These are phyloP conservation scores for Villa cingulata DNA, from an alignment of 2,888 invertebrate genomes.

Conservation along the genomic window DNA sequence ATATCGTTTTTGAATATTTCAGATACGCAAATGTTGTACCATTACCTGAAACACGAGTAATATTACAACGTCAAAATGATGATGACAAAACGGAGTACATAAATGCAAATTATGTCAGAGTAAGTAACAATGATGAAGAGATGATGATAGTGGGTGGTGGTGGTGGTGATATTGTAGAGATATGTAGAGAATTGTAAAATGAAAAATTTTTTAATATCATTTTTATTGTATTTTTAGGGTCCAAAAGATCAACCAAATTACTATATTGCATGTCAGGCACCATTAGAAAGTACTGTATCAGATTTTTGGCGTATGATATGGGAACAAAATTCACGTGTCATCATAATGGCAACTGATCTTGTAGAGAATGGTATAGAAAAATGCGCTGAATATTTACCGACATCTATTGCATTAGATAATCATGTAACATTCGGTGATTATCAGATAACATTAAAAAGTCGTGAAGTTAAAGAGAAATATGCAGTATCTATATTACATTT, in stretches of 20 bases:
- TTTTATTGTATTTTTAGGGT: slow-evolving; percentile 44
- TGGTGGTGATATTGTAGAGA: too few relatives aligned
- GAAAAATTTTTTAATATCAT: not conserved
- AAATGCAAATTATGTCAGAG: slow-evolving; percentile 85
- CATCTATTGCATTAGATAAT: slow-evolving; percentile 81
- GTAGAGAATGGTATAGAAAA: slow-evolving; percentile 82
- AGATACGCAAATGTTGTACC: slow-evolving; percentile 90
- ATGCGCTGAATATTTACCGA: slow-evolving; percentile 82
- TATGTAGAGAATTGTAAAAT: not conserved
- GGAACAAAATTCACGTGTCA: slow-evolving; percentile 81
- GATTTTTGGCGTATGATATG: slow-evolving; percentile 96
- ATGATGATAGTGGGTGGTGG: slow-evolving; percentile 14
- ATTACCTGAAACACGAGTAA: slow-evolving; percentile 78
- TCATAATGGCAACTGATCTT: slow-evolving; percentile 82
- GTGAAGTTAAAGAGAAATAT: slow-evolving; percentile 83
- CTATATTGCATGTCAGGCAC: slow-evolving; percentile 88
- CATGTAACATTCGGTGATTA: slow-evolving; percentile 77
- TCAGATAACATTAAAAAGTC: slow-evolving; percentile 73
- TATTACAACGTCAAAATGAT: slow-evolving; percentile 53
- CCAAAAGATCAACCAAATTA: slow-evolving; percentile 68
- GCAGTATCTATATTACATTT: slow-evolving; percentile 74
- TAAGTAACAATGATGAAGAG: too few relatives aligned
- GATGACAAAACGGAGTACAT: slow-evolving; percentile 79
- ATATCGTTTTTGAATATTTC: not conserved
- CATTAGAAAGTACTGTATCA: slow-evolving; percentile 64